Evolutionary conservation across 2,888 invertebrate species (phyloP).

Genomic region (Bombylius major): DNA sequence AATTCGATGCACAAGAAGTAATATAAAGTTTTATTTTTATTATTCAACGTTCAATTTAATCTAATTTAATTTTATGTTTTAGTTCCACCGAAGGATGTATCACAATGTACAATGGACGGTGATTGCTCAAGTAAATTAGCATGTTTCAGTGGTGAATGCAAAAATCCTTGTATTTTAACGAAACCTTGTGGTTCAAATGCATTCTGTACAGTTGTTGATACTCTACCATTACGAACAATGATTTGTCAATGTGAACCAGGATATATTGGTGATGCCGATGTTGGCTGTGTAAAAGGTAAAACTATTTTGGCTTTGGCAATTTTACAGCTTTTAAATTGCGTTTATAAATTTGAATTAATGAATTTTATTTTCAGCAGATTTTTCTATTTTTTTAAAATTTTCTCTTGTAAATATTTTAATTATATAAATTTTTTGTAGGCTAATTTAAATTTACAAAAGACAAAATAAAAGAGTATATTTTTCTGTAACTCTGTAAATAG

Average conservation of each 20-base stretch:
- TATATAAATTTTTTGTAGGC: no score
- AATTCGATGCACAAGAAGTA: slow-evolving; percentile 49
- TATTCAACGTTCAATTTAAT: not conserved
- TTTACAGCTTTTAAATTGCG: not conserved
- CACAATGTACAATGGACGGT: slow-evolving; percentile 64
- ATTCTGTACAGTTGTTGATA: slow-evolving; percentile 72
- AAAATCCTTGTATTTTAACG: slow-evolving; percentile 64
- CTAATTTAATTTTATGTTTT: not conserved
- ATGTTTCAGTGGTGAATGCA: slow-evolving; percentile 66
- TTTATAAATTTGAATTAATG: not conserved
- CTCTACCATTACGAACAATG: slow-evolving; percentile 75
- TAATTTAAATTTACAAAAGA: no score
- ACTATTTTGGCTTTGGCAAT: slow-evolving; percentile 14
- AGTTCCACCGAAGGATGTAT: slow-evolving; percentile 41
- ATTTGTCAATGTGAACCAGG: slow-evolving; percentile 75
- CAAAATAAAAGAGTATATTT: no score
- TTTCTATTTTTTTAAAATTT: not conserved
- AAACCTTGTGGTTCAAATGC: slow-evolving; percentile 71
- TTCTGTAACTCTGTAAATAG: no score
- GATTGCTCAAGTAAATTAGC: slow-evolving; percentile 78
- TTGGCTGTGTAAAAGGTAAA: slow-evolving; percentile 68
- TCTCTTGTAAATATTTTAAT: slow-evolving; percentile 5
- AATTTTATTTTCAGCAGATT: slow-evolving; percentile 3
- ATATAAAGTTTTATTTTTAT: slow-evolving; percentile 6
- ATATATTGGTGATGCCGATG: slow-evolving; percentile 73